Conservation (phyloP, 2,888 invertebrate genomes). For the Cyrtodaria siliqua region DNA sequence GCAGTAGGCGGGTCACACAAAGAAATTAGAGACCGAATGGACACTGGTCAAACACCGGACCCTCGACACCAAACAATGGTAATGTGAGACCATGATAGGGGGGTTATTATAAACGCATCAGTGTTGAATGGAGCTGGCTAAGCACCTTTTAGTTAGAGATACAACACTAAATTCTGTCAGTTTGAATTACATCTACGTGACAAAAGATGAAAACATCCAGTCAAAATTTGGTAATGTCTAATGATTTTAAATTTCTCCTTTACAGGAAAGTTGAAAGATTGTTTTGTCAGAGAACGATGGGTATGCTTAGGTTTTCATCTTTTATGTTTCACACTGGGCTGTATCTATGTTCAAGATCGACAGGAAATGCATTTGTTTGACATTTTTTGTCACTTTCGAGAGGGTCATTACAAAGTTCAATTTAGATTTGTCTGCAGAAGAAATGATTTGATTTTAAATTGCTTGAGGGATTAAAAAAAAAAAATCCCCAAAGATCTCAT, state of each 20-base stretch:
- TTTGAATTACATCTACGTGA: slow-evolving; percentile 58
- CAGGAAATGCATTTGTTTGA: slow-evolving; percentile 68
- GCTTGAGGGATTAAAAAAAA: too few species aligned
- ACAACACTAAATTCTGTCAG: slow-evolving; percentile 50
- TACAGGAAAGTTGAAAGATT: slow-evolving; percentile 41
- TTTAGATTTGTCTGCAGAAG: slow-evolving; percentile 28
- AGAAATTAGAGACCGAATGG: slow-evolving; percentile 63
- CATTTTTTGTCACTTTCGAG: slow-evolving; percentile 65
- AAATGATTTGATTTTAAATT: slow-evolving; percentile 1
- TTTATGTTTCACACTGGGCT: slow-evolving; percentile 29
- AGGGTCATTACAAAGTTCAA: slow-evolving; percentile 57
- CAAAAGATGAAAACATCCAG: slow-evolving; percentile 56
- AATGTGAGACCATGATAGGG: slow-evolving; percentile 56
- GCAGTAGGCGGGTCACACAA: slow-evolving; percentile 53
- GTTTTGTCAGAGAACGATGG: slow-evolving; percentile 42
- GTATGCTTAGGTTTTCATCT: slow-evolving; percentile 36
- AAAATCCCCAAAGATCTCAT: too few species aligned
- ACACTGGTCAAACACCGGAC: slow-evolving; percentile 52
- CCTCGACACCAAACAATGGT: slow-evolving; percentile 57
- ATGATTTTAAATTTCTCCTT: too few species aligned
- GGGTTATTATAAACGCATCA: slow-evolving; percentile 68
- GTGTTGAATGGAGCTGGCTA: slow-evolving; percentile 54
- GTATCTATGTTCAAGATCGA: slow-evolving; percentile 51
- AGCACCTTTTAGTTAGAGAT: slow-evolving; percentile 63
- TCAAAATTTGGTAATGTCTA: slow-evolving; percentile 53